Evolutionary conservation across 2,797 vertebrate genomes (phyloP).

Genomic region (Sebastes diaconus): DNA sequence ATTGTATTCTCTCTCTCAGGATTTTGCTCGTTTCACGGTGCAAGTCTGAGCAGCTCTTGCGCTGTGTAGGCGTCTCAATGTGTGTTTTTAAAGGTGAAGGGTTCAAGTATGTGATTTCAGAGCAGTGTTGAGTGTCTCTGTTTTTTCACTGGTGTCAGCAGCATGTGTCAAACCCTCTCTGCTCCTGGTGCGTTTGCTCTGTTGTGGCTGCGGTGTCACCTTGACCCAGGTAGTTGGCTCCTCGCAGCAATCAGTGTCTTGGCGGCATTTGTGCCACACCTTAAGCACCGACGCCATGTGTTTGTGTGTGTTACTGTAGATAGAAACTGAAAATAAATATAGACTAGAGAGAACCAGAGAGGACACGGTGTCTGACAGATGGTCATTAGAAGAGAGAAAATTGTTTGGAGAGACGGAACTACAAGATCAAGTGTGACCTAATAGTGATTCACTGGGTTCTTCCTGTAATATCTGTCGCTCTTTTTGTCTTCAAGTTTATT

Average conservation of each 20-base stretch:
- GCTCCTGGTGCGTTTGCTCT: slow-evolving; percentile 35
- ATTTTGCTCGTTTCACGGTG: slow-evolving; percentile 9
- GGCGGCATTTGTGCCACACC: slow-evolving; percentile 56
- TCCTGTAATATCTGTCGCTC: slow-evolving; percentile 11
- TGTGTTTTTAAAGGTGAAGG: slow-evolving; percentile 50
- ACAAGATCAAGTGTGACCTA: slow-evolving; percentile 4
- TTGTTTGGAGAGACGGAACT: neutral
- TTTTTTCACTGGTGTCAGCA: slow-evolving; percentile 40
- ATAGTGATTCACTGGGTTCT: slow-evolving; percentile 5
- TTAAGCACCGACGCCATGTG: slow-evolving; percentile 19
- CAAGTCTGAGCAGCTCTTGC: slow-evolving; percentile 47
- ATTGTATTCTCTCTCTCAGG: slow-evolving; percentile 32
- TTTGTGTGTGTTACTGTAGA: slow-evolving; percentile 4
- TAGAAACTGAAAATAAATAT: slow-evolving; percentile 7
- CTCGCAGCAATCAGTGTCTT: slow-evolving; percentile 40
- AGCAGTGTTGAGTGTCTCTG: slow-evolving; percentile 22
- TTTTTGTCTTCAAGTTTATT: slow-evolving; percentile 19
- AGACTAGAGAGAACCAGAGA: neutral
- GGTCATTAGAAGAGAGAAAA: slow-evolving; percentile 5
- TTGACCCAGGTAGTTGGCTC: slow-evolving; percentile 57
- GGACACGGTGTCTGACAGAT: slow-evolving; percentile 28
- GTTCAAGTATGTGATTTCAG: slow-evolving; percentile 52
- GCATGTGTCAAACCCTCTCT: slow-evolving; percentile 31
- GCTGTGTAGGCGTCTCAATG: slow-evolving; percentile 26
- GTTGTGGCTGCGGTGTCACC: slow-evolving; percentile 49